These are phyloP conservation scores for Sarcophaga caerulescens DNA, from an alignment of 2,888 invertebrate species.

Conservation along the genomic window DNA sequence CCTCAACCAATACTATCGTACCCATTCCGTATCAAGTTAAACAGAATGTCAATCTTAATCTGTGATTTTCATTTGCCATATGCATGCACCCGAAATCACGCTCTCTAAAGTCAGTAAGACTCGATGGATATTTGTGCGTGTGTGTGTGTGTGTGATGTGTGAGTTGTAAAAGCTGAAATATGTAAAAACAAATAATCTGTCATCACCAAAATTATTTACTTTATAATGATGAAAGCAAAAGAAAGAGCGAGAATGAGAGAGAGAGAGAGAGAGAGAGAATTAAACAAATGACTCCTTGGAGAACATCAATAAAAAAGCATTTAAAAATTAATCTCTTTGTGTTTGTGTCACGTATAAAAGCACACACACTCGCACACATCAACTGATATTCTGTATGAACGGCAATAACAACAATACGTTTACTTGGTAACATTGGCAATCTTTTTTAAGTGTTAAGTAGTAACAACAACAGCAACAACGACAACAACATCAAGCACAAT, in stretches of 20 bases:
- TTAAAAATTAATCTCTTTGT: conserved; percentile 72
- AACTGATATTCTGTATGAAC: neutral
- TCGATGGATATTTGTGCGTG: no score
- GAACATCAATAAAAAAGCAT: conserved; percentile 72
- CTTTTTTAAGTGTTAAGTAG: conserved; percentile 39
- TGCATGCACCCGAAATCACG: neutral
- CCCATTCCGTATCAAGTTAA: conserved; percentile 17
- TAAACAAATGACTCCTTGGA: conserved; percentile 60
- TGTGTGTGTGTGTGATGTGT: neutral
- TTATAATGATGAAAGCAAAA: neutral
- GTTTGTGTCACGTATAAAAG: conserved; percentile 71
- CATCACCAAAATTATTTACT: conserved; percentile 29
- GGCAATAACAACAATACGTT: neutral
- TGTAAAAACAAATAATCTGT: conserved; percentile 32
- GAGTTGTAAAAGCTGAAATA: conserved; percentile 22
- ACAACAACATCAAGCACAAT: neutral
- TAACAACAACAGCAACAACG: conserved; percentile 30
- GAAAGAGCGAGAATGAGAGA: neutral
- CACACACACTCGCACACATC: neutral
- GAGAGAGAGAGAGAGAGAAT: neutral
- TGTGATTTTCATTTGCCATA: conserved; percentile 32
- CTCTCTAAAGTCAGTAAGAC: neutral
- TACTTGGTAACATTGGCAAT: neutral
- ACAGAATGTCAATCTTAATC: conserved; percentile 52
- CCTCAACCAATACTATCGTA: neutral